Evolutionary conservation across 2,797 vertebrate genomes (phyloP), one percentile per base, ranked within the genome.

Genomic region (Coilia nasus): DNA sequence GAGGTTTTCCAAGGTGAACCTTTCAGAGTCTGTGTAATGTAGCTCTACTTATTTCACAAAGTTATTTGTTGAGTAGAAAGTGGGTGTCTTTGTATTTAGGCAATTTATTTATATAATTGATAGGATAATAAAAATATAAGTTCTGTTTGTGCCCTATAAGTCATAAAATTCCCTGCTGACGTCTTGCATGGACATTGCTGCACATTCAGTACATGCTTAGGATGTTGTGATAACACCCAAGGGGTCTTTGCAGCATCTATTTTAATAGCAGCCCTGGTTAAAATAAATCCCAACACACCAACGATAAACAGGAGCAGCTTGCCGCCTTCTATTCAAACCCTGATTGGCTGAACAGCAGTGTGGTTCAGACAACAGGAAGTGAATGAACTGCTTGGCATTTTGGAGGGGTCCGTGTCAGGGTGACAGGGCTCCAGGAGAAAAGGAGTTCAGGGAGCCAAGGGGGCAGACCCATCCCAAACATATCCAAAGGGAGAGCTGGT

Each of bases 161-260:
- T 44, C 6, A 21, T 2, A 75, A 21, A 78, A 78, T 44, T 71
- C 17, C 44, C 71, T 44, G 31, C 35, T 78, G 71, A 78, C 31
- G 17, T 19, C 17, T 21, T 41, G 9, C 17, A 5, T 78, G 41
- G 35, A 78, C 19, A 17, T 44, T 17, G 60, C 23, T 50, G 23
- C 47, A 64, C 10, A 83, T 81, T 85, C 44, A 14, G 25, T 50
- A 28, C 50, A 1, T 4, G 56, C 82, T 59, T 41, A 47, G 59
- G 46, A 47, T 15, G 44, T 67, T 83, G 57, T 62, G 31, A 35
- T 85, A 81, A 75, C 21, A 28, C 46, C 81, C 41, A 62, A 7
- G 54, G 23, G 54, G 54, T 62, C 41, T 85, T 83, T 31, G 60
- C 35, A 64, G n/a, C n/a, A 50, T 85, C 80, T 67, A 62, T 54